These are phyloP conservation scores for Malurus elegans DNA, from an alignment of 2,113 vertebrate species.

Conservation along the genomic window DNA sequence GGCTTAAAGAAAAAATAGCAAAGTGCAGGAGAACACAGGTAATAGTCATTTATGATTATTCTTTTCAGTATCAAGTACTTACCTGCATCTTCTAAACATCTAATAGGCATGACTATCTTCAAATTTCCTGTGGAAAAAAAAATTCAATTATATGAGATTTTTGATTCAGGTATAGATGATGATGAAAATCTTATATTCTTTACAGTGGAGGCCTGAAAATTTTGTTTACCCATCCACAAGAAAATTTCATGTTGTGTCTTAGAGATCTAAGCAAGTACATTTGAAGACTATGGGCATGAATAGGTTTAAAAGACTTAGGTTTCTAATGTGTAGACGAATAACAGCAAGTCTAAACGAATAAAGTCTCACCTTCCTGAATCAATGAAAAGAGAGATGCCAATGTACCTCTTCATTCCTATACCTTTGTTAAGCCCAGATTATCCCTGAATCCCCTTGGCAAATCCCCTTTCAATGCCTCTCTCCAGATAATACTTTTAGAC, in stretches of 20 bases:
- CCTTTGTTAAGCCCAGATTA: slow-evolving; percentile 44
- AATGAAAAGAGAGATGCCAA: background rate
- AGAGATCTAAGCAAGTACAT: background rate
- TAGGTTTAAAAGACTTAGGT: background rate
- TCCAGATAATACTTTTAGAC: slow-evolving; percentile 28
- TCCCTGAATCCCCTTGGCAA: slow-evolving; percentile 35
- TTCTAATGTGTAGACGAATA: background rate
- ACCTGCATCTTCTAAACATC: slow-evolving; percentile 71
- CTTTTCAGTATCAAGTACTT: slow-evolving; percentile 32
- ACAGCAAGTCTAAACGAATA: background rate
- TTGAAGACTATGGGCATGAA: background rate
- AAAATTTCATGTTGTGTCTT: background rate
- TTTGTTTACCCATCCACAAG: background rate
- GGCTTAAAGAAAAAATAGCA: background rate
- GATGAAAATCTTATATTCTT: background rate
- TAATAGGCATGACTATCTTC: slow-evolving; percentile 71
- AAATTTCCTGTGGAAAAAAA: slow-evolving; percentile 60
- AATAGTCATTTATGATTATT: background rate
- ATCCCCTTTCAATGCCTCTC: slow-evolving; percentile 24
- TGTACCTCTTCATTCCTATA: background rate
- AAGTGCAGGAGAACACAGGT: background rate
- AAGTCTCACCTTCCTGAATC: background rate
- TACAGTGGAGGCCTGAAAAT: background rate
- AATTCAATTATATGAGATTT: background rate
- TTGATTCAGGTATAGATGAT: background rate